Conservation (phyloP, 1,140 invertebrate genomes). For the Brachionus paranguensis region DNA sequence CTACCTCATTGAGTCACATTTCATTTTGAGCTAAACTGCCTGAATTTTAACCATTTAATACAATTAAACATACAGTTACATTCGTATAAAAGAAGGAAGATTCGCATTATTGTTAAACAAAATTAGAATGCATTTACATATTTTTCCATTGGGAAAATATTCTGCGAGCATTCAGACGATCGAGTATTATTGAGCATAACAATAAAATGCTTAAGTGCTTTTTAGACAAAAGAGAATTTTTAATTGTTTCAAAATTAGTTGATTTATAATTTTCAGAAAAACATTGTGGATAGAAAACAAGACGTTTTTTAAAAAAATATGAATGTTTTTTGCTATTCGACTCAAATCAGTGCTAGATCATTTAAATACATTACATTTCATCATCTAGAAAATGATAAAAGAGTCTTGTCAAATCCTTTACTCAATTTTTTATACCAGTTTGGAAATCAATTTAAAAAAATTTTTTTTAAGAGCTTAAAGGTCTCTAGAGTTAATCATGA, state of each 20-base stretch:
- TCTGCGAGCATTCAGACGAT: neutral
- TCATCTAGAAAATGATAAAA: neutral
- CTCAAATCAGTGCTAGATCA: neutral
- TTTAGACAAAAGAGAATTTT: neutral
- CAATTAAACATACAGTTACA: no score
- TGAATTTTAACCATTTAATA: no score
- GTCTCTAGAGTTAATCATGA: neutral
- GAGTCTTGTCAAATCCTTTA: neutral
- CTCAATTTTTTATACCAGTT: neutral
- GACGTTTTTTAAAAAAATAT: neutral
- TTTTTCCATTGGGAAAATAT: neutral
- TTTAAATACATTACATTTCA: no score
- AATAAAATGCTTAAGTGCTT: neutral
- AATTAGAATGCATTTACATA: neutral
- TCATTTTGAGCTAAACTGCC: no score
- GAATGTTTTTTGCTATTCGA: neutral
- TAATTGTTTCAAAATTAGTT: neutral
- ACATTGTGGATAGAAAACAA: neutral
- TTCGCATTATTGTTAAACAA: neutral
- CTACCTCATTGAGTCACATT: no score
- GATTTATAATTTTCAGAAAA: neutral
- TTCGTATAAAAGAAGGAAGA: neutral
- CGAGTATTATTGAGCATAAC: neutral
- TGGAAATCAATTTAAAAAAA: neutral
- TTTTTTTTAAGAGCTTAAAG: neutral